Conservation (phyloP, 2,113 vertebrate species). For the Cinclus mexicanus region DNA sequence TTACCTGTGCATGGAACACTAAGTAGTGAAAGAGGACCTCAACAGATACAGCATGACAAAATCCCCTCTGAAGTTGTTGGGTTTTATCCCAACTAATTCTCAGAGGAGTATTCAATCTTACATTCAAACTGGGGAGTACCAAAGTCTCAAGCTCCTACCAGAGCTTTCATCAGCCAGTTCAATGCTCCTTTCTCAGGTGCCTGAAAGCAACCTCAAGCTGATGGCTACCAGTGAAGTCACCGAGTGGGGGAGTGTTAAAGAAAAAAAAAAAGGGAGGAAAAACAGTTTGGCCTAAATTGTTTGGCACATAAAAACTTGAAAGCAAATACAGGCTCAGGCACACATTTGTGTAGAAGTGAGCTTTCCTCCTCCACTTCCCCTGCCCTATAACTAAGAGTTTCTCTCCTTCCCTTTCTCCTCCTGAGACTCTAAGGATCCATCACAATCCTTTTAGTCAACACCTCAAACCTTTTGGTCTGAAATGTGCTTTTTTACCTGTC, state of each 20-base stretch:
- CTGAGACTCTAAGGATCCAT: not conserved
- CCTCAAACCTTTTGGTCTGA: not conserved
- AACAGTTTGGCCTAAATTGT: slow-evolving; percentile 10
- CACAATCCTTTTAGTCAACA: not conserved
- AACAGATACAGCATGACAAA: not conserved
- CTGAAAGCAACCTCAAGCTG: not conserved
- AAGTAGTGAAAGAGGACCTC: not conserved
- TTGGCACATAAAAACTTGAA: slow-evolving; percentile 22
- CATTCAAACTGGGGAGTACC: not conserved
- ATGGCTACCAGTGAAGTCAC: not conserved
- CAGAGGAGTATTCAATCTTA: not conserved
- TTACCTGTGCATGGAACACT: not conserved
- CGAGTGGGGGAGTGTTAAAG: not conserved
- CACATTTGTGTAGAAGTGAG: not conserved
- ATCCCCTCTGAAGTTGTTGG: not conserved
- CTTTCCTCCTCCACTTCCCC: not conserved
- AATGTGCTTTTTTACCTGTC: not conserved
- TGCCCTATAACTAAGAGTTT: not conserved
- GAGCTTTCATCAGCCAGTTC: not conserved
- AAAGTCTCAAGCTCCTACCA: not conserved
- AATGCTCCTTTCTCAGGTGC: not conserved
- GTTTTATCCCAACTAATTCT: not conserved
- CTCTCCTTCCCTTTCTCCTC: not conserved
- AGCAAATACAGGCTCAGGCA: not conserved
- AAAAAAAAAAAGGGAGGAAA: not conserved